Base-by-base conservation (phyloP, 2,888 invertebrate species). In the Cotesia congregata region DNA sequence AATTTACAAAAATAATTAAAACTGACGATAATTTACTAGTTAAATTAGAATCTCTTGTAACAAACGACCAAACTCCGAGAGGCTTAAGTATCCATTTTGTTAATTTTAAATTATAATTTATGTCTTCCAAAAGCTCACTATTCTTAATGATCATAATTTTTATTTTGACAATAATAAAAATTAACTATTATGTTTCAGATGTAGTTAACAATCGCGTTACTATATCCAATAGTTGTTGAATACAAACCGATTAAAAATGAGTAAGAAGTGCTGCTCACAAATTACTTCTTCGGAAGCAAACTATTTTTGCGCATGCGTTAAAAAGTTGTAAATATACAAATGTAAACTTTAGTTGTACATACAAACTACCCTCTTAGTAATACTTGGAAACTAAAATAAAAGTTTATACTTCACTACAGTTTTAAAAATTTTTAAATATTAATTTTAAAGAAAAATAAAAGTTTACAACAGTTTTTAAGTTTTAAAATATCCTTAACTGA, bases 61-160 rank as follows among this genome's bases (percentile, higher is more conserved):
- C 72, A 71, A 78, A 72, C 50, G 78, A 77, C 80, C 82, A 82
- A n/a, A 82, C 15, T 6, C 80, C 80, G 15, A 81, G 75, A 7
- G 75, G 38, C 62, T 78, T 12, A 1, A 82, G 73, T 30, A 80
- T 59, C 67, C 65, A 77, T 72, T 60, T 72, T 0, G 78, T 79
- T 67, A 78, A 81, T 1, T 65, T 65, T 20, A 78, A 74, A 50
- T 78, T 64, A 41, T 77, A 70, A 6, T 76, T 68, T 17, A 78
- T 68, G 64, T 78, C 77, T 30, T 20, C 72, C 6, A 75, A 12
- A 30, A 59, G 17, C 15, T 74, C 59, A 38, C 9, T 50, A 50
- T 50, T 50, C 3, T 50, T 12, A 12, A 4, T 50, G 12, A 2
- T 50, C 50, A 50, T 50, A 50, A 12, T 50, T 30, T 30, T 30